These are phyloP conservation scores for Drepanosiphum platanoidis DNA, from an alignment of 2,888 invertebrate genomes.

Conservation along the genomic window DNA sequence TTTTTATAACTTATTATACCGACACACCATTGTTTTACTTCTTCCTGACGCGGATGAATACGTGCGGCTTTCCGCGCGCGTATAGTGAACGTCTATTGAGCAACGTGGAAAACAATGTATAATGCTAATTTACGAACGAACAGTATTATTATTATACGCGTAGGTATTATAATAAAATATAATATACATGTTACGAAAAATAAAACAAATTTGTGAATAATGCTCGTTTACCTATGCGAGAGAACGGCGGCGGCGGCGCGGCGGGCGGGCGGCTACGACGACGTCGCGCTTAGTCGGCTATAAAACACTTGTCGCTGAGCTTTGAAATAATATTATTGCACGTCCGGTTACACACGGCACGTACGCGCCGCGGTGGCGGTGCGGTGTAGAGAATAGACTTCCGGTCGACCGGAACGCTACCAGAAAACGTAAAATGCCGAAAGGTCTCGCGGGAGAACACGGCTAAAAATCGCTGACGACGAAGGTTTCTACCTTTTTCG, in stretches of 20 bases:
- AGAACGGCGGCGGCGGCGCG: background rate
- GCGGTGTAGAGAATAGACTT: background rate
- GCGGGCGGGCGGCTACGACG: background rate
- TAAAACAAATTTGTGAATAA: background rate
- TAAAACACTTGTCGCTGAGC: slow-evolving; percentile 5
- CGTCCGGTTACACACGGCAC: slow-evolving; percentile 12
- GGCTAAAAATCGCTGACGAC: background rate
- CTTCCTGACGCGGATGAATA: slow-evolving; percentile 1
- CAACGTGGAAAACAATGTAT: background rate
- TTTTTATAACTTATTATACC: background rate
- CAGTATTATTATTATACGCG: background rate
- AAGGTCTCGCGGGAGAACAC: slow-evolving; percentile 9
- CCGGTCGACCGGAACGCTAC: slow-evolving; percentile 7
- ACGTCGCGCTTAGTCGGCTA: background rate
- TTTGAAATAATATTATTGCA: background rate
- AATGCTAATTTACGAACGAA: background rate
- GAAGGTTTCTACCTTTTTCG: background rate
- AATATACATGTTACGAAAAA: background rate
- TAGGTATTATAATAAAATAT: too few relatives aligned
- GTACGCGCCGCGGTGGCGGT: background rate
- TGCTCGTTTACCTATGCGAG: background rate
- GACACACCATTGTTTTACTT: slow-evolving; percentile 24
- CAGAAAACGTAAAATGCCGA: background rate
- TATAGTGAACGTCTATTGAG: background rate
- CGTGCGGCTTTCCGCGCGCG: background rate